A percentile compares a stretch with the other conserved stretches of the same genome.
Conservation (phyloP, 2,797 vertebrate species). For the Agapornis canus region DNA sequence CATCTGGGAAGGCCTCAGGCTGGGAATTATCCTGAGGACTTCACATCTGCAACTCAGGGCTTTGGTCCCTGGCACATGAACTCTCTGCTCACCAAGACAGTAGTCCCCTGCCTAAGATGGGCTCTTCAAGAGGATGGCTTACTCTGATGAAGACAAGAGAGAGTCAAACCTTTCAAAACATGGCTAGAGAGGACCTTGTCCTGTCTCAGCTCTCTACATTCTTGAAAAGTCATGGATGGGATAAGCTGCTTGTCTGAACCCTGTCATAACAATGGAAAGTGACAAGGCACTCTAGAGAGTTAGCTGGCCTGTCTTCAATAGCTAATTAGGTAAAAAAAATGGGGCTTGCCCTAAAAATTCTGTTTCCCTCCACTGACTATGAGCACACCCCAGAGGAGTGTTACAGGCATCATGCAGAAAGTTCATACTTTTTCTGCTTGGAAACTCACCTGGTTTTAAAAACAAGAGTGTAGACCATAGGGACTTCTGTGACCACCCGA, state of each 20-base stretch:
- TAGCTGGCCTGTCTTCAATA: background rate
- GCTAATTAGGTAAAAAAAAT: background rate
- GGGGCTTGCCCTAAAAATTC: background rate
- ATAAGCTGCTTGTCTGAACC: too few species aligned
- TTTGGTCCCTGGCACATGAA: background rate
- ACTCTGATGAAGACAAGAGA: background rate
- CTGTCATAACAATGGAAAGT: background rate
- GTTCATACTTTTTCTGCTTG: background rate
- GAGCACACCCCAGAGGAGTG: background rate
- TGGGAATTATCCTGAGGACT: background rate
- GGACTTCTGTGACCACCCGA: background rate
- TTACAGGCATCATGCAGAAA: accelerated
- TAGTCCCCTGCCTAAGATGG: background rate
- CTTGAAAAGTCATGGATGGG: too few species aligned
- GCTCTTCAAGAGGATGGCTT: accelerated
- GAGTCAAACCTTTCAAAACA: too few species aligned
- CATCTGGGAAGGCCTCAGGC: background rate
- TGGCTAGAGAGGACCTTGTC: too few species aligned
- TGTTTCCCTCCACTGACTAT: background rate
- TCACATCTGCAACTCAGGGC: background rate
- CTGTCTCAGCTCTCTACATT: too few species aligned
- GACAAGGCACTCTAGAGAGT: background rate
- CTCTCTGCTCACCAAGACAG: background rate
- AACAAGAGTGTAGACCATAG: background rate
- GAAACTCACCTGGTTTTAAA: background rate